phyloP scores from a whole-genome alignment of 2,797 vertebrate species.

The Rhinogobio ventralis region DNA sequence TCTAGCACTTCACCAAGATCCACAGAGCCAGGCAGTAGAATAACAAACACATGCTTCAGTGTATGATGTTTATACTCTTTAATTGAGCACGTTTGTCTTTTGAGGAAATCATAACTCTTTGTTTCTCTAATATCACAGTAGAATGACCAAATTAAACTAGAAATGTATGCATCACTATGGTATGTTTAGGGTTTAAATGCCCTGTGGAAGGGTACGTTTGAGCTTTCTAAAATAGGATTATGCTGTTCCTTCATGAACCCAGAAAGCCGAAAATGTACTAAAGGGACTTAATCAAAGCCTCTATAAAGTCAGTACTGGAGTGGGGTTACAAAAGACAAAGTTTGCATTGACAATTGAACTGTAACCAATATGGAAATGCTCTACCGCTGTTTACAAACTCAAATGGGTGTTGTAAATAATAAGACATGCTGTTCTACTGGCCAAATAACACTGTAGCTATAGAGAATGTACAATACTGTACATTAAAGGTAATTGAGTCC shows the following conservation, averaged over 20 bases:
- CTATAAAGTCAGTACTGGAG: neutral
- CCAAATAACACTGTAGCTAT: neutral
- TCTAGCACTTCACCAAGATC: neutral
- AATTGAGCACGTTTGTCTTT: neutral
- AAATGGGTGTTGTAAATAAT: neutral
- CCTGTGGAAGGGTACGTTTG: neutral
- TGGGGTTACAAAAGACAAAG: neutral
- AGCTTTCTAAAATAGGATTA: neutral
- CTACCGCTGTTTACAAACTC: neutral
- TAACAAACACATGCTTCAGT: neutral
- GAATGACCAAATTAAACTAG: neutral
- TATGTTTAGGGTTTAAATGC: neutral
- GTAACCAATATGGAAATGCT: conserved; percentile 34
- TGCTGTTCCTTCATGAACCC: neutral
- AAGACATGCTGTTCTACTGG: neutral
- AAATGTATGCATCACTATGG: neutral
- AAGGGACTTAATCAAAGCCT: conserved; percentile 3
- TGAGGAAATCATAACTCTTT: neutral
- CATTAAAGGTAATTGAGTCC: neutral
- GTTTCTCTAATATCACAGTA: neutral
- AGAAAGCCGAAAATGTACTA: neutral
- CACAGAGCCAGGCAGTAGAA: conserved; percentile 20
- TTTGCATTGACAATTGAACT: conserved; percentile 33
- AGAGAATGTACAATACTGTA: neutral
- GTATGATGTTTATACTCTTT: neutral